Percentiles rank a stretch among this genome's conserved stretches.
phyloP scores from a whole-genome alignment of 1,140 invertebrate genomes.

The Panagrolaimus sp. region DNA sequence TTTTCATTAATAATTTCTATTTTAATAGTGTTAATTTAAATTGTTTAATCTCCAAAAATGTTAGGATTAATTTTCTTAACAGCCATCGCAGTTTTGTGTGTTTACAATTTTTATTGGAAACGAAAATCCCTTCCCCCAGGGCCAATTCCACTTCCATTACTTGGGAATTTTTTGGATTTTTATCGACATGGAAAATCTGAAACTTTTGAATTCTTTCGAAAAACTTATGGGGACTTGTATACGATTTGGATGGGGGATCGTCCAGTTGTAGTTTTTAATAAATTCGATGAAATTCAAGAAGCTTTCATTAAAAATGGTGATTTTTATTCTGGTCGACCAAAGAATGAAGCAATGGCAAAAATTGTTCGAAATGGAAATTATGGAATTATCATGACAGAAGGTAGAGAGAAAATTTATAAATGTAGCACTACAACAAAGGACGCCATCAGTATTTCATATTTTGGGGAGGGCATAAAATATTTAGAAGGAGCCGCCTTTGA shows the following conservation, averaged over 20 bases:
- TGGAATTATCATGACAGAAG: neutral
- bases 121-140: neutral
- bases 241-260: neutral
- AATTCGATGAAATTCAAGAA: conserved; percentile 5
- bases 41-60: too few species aligned
- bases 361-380: neutral
- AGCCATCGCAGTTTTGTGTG: neutral
- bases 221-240: conserved; percentile 5
- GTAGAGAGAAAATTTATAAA: too few species aligned
- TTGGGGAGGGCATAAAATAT: too few species aligned
- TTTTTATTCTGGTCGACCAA: neutral
- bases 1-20: too few species aligned
- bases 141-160: neutral
- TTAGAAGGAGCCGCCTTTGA: too few species aligned
- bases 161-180: neutral
- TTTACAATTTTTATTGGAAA: neutral
- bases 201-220: neutral
- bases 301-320: neutral
- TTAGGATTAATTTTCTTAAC: too few species aligned
- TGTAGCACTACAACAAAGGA: too few species aligned
- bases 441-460: too few species aligned
- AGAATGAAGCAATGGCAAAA: neutral
- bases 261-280: neutral
- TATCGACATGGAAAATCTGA: too few species aligned
- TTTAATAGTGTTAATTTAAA: too few species aligned